Conservation (phyloP, 1,140 invertebrate species). For the Campoletis sonorensis region DNA sequence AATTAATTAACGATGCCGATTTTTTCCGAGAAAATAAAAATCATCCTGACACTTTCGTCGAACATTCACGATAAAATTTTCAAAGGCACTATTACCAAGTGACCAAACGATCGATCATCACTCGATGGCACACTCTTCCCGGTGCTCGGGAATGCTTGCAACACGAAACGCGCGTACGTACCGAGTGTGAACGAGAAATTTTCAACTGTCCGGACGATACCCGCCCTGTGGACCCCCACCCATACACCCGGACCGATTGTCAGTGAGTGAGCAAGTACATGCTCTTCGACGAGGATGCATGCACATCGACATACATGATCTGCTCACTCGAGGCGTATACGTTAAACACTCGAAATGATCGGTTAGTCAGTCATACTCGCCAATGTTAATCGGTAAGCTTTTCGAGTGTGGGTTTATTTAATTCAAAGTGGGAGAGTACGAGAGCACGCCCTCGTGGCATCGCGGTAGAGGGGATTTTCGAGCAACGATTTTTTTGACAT, state of each 20-base stretch:
- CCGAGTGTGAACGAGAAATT: conserved; percentile 61
- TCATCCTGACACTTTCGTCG: background rate
- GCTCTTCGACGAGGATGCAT: background rate
- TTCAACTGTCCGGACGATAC: conserved; percentile 56
- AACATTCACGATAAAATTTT: background rate
- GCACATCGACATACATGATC: conserved; percentile 15
- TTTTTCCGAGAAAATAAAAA: background rate
- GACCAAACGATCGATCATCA: background rate
- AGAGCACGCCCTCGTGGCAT: conserved; percentile 14
- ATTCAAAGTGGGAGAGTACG: conserved; percentile 19
- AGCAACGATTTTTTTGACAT: conserved; percentile 35
- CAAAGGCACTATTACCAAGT: background rate
- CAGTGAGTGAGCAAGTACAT: background rate
- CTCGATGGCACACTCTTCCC: background rate
- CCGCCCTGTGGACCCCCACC: conserved; percentile 49
- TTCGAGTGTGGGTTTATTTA: background rate
- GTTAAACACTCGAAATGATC: conserved; percentile 29
- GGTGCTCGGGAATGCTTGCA: conserved; percentile 33
- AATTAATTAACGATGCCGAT: background rate
- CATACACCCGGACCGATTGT: conserved; percentile 20
- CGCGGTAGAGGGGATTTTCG: background rate
- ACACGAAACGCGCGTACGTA: conserved; percentile 65
- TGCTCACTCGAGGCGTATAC: background rate
- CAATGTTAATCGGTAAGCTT: background rate
- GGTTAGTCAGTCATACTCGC: conserved; percentile 8